phyloP scores from a whole-genome alignment of 2,888 invertebrate genomes.

The Protonemura montana region DNA sequence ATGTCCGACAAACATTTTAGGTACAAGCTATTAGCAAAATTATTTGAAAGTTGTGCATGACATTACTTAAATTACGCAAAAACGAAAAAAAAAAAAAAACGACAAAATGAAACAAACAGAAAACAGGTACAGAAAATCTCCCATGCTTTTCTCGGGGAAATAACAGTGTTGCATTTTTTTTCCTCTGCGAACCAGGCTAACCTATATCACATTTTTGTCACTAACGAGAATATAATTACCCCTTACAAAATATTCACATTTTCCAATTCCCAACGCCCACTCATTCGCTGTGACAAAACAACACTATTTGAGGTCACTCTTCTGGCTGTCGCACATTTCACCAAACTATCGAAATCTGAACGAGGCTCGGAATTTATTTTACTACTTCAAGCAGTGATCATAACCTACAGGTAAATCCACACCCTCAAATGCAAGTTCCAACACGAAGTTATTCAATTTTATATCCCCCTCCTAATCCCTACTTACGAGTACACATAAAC shows the following conservation, averaged over 20 bases:
- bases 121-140: neutral
- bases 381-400: too few relatives aligned
- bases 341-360: too few relatives aligned
- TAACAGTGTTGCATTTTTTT: neutral
- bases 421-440: too few relatives aligned
- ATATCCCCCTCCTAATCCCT: neutral
- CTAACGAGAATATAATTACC: neutral
- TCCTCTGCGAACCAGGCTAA: neutral
- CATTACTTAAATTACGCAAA: neutral
- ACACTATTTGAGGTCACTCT: neutral
- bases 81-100: neutral
- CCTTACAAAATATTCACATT: neutral
- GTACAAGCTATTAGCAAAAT: too few relatives aligned
- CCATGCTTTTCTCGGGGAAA: neutral
- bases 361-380: too few relatives aligned
- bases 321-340: neutral
- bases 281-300: neutral
- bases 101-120: neutral
- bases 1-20: too few relatives aligned
- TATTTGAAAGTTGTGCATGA: neutral
- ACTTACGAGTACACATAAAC: neutral
- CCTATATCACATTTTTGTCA: neutral
- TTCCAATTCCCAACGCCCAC: neutral
- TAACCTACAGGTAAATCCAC: too few relatives aligned
- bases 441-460: neutral